These are phyloP conservation scores for Caenorhabditis sinica DNA, from an alignment of 2,888 invertebrate genomes.

Conservation along the genomic window DNA sequence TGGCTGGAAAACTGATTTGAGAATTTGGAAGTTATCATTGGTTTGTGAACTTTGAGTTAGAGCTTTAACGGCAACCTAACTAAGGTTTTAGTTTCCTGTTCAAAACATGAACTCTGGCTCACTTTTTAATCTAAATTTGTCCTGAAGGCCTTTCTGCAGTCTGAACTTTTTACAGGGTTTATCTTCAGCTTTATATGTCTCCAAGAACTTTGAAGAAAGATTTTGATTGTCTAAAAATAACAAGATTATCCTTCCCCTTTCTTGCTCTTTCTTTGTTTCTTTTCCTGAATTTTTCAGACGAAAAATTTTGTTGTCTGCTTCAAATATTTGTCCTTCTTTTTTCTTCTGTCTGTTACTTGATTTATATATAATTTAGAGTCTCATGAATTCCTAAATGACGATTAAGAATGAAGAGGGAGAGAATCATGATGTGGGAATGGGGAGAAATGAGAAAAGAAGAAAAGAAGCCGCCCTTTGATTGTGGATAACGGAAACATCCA, in stretches of 20 bases:
- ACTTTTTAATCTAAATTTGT: too few relatives aligned
- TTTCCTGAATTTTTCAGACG: not conserved
- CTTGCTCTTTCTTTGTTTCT: slow-evolving; percentile 11
- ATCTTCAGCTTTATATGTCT: too few relatives aligned
- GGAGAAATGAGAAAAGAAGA: slow-evolving; percentile 39
- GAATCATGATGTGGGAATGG: slow-evolving; percentile 29
- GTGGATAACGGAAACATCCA: slow-evolving; percentile 52
- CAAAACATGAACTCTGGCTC: too few relatives aligned
- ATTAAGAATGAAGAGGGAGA: not conserved
- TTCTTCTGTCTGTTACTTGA: not conserved
- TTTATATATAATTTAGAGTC: slow-evolving; percentile 37
- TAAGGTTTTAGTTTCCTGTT: too few relatives aligned
- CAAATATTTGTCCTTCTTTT: slow-evolving; percentile 19
- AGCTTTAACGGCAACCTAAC: too few relatives aligned
- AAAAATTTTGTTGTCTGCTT: not conserved
- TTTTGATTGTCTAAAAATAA: too few relatives aligned
- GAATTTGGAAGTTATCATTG: not conserved
- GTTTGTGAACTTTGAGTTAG: not conserved
- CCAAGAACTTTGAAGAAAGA: too few relatives aligned
- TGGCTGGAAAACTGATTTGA: not conserved
- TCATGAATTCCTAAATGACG: slow-evolving; percentile 38
- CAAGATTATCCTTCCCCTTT: not conserved
- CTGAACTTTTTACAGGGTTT: too few relatives aligned
- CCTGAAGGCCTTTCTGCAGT: too few relatives aligned
- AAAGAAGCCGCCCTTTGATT: slow-evolving; percentile 49